Percentiles rank a stretch among this genome's conserved stretches.
Evolutionary conservation across 2,888 invertebrate genomes (phyloP).

Genomic region (Danaus chrysippus): DNA sequence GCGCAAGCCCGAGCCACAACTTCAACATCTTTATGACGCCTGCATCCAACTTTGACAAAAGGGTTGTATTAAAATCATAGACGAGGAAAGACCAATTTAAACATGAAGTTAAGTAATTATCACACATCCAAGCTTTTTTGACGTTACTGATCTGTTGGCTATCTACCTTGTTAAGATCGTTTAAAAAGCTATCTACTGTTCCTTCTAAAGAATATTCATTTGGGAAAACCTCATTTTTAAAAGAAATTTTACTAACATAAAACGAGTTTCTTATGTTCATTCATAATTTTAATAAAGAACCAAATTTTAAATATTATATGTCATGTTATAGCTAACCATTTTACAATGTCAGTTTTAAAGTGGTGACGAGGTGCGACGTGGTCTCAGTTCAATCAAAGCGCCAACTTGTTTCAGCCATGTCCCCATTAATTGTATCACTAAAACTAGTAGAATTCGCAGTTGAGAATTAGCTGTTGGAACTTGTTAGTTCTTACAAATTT

Average conservation of each 20-base stretch:
- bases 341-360: conserved; percentile 21
- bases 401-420: conserved; percentile 48
- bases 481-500: conserved; percentile 33
- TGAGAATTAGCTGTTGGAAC: conserved; percentile 40
- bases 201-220: too few relatives aligned
- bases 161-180: too few relatives aligned
- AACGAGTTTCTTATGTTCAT: neutral
- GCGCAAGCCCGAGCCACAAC: too few relatives aligned
- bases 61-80: too few relatives aligned
- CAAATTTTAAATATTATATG: neutral
- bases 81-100: too few relatives aligned
- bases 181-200: too few relatives aligned
- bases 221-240: too few relatives aligned
- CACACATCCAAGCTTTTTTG: too few relatives aligned
- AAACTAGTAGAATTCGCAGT: conserved; percentile 38
- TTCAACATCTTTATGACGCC: too few relatives aligned
- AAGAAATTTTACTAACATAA: neutral
- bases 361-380: conserved; percentile 31
- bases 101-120: too few relatives aligned
- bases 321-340: conserved; percentile 11
- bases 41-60: too few relatives aligned
- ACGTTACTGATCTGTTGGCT: too few relatives aligned
- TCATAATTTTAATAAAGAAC: neutral
- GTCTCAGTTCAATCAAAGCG: conserved; percentile 58
- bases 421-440: conserved; percentile 53